These are phyloP conservation scores for Lipophrys pholis DNA, from an alignment of 2,113 vertebrate genomes.

Conservation along the genomic window DNA sequence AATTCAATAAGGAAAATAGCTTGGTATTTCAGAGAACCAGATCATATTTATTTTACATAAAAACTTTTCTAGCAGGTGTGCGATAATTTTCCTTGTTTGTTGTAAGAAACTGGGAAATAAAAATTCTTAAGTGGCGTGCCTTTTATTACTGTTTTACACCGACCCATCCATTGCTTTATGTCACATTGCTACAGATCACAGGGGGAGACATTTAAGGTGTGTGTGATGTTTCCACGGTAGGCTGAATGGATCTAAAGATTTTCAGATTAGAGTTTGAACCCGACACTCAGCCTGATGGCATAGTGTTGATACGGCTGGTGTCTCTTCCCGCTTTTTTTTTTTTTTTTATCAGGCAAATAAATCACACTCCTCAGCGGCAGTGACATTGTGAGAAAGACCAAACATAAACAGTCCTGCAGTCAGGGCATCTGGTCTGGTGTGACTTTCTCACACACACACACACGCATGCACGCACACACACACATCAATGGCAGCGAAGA, in stretches of 20 bases:
- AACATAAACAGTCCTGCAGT: conserved; percentile 51
- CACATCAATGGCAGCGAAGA: conserved; percentile 16
- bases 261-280: conserved; percentile 33
- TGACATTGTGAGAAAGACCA: conserved; percentile 59
- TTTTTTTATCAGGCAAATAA: conserved; percentile 26
- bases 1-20: no score
- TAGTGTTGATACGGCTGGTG: conserved; percentile 29
- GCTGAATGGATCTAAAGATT: conserved; percentile 13
- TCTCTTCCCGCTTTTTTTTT: conserved; percentile 36
- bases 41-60: no score
- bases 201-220: conserved; percentile 10
- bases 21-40: no score
- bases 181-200: conserved; percentile 1
- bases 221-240: not conserved
- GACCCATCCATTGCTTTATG: not conserved
- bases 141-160: not conserved
- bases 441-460: conserved; percentile 15
- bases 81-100: no score
- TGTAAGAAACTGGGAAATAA: no score
- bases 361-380: conserved; percentile 46
- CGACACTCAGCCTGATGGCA: conserved; percentile 11
- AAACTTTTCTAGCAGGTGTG: no score
- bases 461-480: no score
- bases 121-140: no score
- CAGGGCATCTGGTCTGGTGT: conserved; percentile 29